These are phyloP conservation scores for Pseudopleuronectes americanus DNA, from an alignment of 2,797 vertebrate species.

Conservation along the genomic window DNA sequence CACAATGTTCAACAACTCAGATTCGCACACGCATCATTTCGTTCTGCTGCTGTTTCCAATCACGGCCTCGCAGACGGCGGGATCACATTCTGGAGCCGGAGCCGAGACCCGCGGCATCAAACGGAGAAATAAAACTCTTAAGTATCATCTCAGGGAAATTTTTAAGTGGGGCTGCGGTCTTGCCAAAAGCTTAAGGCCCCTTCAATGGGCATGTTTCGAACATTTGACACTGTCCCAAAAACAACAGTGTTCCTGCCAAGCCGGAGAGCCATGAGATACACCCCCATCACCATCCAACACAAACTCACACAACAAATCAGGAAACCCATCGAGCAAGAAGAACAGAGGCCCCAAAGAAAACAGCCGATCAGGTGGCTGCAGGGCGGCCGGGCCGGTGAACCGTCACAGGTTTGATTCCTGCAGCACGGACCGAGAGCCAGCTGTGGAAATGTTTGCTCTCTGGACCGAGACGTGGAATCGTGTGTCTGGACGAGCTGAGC, in stretches of 20 bases:
- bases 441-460: constrained; percentile 17
- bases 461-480: constrained; percentile 1
- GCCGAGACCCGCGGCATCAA: constrained; percentile 7
- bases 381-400: constrained; percentile 45
- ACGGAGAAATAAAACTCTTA: constrained; percentile 29
- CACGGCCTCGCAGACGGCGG: background rate
- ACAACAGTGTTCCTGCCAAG: constrained; percentile 72
- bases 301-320: constrained; percentile 71
- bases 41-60: constrained; percentile 22
- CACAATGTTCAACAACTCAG: background rate
- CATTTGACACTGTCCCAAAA: constrained; percentile 72
- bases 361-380: constrained; percentile 43
- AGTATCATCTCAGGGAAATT: constrained; percentile 54
- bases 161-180: constrained; percentile 56
- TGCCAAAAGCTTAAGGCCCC: constrained; percentile 48
- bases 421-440: background rate
- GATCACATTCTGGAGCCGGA: constrained; percentile 7
- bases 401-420: constrained; percentile 32
- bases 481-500: constrained; percentile 3
- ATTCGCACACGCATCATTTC: background rate
- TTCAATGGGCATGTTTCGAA: constrained; percentile 65
- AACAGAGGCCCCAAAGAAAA: constrained; percentile 27
- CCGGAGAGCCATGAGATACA: constrained; percentile 58
- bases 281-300: constrained; percentile 63
- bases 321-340: constrained; percentile 51